phyloP scores from a whole-genome alignment of 1,140 invertebrate genomes.

The Bombus turneri region DNA sequence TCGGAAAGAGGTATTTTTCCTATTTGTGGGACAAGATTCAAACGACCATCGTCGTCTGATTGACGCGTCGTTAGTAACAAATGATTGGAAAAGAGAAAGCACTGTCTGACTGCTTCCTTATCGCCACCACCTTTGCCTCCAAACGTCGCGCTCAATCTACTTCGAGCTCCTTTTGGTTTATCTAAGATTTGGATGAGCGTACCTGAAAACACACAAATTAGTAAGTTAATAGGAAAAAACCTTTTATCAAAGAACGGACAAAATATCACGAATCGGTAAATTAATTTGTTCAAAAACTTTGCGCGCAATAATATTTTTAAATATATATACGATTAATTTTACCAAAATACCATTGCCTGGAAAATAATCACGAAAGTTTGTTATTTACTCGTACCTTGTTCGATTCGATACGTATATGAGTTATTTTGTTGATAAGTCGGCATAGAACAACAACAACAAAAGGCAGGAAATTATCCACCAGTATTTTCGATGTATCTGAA shows the following conservation, averaged over 20 bases:
- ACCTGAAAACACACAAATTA: constrained; percentile 81
- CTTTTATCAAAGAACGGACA: no score
- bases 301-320: no score
- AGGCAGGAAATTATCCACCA: background rate
- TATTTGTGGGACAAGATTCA: constrained; percentile 92
- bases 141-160: constrained; percentile 84
- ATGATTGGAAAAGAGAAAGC: constrained; percentile 95
- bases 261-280: no score
- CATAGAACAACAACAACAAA: background rate
- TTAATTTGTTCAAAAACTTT: no score
- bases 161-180: constrained; percentile 85
- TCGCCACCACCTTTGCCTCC: constrained; percentile 83
- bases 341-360: no score
- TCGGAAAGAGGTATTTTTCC: constrained; percentile 93
- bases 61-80: constrained; percentile 90
- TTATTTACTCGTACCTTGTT: no score
- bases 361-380: no score
- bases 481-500: background rate
- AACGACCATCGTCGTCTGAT: constrained; percentile 86
- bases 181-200: constrained; percentile 88
- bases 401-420: no score
- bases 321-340: no score
- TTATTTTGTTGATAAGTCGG: background rate
- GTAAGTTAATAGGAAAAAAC: accelerated
- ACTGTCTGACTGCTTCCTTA: constrained; percentile 90